Conservation (phyloP, 2,888 invertebrate genomes). For the Mythimna ferrago region DNA sequence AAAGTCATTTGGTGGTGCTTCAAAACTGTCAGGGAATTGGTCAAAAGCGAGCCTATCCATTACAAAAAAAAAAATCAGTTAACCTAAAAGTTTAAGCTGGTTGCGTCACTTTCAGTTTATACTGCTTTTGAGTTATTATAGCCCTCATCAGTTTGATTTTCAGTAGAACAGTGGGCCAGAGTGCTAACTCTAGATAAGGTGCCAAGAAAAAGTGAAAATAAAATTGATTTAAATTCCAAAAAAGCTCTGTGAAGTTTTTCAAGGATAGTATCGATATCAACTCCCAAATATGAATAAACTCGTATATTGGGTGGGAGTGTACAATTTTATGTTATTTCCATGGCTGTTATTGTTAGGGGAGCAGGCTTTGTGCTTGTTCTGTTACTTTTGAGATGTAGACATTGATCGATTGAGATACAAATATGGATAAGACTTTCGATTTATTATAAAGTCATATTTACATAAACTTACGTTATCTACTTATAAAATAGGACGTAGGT, state of each 20-base stretch:
- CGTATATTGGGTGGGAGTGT: conserved; percentile 22
- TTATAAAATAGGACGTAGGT: neutral
- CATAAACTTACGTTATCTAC: neutral
- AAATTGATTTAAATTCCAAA: neutral
- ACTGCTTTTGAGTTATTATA: neutral
- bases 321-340: conserved; percentile 36
- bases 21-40: neutral
- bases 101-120: neutral
- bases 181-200: neutral
- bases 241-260: neutral
- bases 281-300: conserved; percentile 19
- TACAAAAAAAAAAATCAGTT: no score
- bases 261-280: neutral
- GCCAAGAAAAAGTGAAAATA: conserved; percentile 2
- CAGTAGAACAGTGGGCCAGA: neutral
- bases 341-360: conserved; percentile 45
- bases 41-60: no score
- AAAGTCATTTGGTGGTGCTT: neutral
- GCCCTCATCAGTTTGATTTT: neutral
- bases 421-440: conserved; percentile 10
- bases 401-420: conserved; percentile 35
- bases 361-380: conserved; percentile 52
- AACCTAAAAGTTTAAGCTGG: neutral
- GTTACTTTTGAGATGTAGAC: conserved; percentile 46
- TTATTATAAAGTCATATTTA: conserved; percentile 31